Evolutionary conservation across 2,113 vertebrate species (phyloP).

Genomic region (Paramisgurnus dabryanus): DNA sequence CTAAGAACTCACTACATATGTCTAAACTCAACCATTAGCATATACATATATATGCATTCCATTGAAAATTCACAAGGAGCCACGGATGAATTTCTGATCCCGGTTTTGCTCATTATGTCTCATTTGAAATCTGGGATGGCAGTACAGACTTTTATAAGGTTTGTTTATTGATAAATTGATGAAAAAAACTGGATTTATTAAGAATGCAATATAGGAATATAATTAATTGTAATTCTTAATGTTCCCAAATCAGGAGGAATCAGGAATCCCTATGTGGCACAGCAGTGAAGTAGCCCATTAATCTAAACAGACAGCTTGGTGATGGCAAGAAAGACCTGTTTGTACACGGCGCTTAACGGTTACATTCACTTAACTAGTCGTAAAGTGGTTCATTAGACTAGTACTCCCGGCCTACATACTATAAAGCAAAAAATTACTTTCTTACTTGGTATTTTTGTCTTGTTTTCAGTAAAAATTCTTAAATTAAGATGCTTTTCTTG

Average conservation of each 20-base stretch:
- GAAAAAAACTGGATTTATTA: constrained; percentile 40
- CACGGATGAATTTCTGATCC: constrained; percentile 38
- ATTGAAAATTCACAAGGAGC: constrained; percentile 48
- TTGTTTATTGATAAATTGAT: constrained; percentile 48
- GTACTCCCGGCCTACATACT: too few relatives aligned
- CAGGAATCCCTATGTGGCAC: constrained; percentile 21
- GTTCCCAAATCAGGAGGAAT: constrained; percentile 25
- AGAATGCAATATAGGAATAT: constrained; percentile 30
- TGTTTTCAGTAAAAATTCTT: too few relatives aligned
- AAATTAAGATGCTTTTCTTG: too few relatives aligned
- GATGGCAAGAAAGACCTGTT: constrained; percentile 37
- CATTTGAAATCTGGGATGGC: constrained; percentile 38
- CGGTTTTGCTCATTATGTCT: constrained; percentile 50
- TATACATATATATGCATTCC: constrained; percentile 37
- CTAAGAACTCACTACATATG: constrained; percentile 45
- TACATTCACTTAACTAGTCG: constrained; percentile 18
- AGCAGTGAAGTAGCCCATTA: constrained; percentile 9
- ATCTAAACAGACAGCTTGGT: constrained; percentile 34
- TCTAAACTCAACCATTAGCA: constrained; percentile 35
- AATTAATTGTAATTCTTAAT: constrained; percentile 35
- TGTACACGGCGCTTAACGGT: constrained; percentile 27
- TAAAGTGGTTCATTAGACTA: background rate
- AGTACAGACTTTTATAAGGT: constrained; percentile 31
- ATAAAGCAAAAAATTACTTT: too few relatives aligned
- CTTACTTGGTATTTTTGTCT: too few relatives aligned